These are phyloP conservation scores for Petrocephalus zakoni DNA, from an alignment of 2,113 vertebrate genomes.

Conservation along the genomic window DNA sequence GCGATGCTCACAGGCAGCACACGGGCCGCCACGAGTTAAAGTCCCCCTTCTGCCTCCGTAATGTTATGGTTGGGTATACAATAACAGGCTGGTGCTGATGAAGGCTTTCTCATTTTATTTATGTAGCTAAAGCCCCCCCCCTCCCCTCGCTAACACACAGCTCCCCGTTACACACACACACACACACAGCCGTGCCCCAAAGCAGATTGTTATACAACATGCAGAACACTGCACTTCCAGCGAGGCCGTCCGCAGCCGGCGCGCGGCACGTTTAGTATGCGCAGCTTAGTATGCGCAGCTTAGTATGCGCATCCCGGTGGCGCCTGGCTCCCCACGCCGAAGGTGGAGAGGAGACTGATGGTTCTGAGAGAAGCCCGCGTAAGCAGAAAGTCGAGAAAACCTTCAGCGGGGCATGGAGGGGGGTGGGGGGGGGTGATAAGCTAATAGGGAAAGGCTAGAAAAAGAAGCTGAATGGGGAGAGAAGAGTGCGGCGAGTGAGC, in stretches of 20 bases:
- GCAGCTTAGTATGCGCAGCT: conserved; percentile 21
- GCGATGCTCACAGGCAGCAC: conserved; percentile 31
- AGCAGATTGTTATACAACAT: conserved; percentile 62
- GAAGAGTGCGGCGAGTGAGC: not conserved
- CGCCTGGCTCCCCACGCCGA: too few relatives aligned
- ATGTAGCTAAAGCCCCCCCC: conserved; percentile 50
- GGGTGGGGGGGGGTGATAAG: not conserved
- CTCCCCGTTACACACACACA: conserved; percentile 57
- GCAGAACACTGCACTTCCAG: conserved; percentile 65
- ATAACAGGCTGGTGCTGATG: conserved; percentile 54
- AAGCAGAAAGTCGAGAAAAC: not conserved
- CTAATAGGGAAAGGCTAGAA: not conserved
- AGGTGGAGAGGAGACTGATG: too few relatives aligned
- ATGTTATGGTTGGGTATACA: conserved; percentile 56
- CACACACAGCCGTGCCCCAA: conserved; percentile 46
- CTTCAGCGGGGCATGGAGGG: too few relatives aligned
- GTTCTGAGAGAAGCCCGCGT: not conserved
- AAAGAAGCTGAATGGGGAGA: not conserved
- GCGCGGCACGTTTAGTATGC: conserved; percentile 20
- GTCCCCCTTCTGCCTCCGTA: conserved; percentile 39
- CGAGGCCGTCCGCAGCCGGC: conserved; percentile 43
- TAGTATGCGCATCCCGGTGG: too few relatives aligned
- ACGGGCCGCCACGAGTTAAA: conserved; percentile 17
- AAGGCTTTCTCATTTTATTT: conserved; percentile 63
- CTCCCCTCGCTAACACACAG: conserved; percentile 59